A percentile compares a stretch with the other conserved stretches of the same genome.
Evolutionary conservation across 37 sponge, comb jelly and placozoan genomes (phyloP).

Genomic region (Haliclona indistincta): DNA sequence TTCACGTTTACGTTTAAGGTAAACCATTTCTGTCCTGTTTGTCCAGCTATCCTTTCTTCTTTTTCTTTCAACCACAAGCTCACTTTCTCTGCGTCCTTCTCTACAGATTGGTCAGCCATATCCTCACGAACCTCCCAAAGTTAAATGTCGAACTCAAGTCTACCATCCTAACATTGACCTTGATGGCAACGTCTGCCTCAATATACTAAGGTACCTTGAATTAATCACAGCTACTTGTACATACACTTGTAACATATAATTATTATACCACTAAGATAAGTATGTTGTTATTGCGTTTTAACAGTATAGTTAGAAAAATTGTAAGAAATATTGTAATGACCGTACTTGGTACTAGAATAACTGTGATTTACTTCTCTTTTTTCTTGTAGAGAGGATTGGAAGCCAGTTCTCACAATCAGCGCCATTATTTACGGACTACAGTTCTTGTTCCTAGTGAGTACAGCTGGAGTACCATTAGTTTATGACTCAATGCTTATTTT

Average conservation of each 20-base stretch:
- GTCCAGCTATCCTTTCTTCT: background rate
- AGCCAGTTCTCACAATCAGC: slow-evolving; percentile 92
- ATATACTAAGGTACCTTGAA: slow-evolving; percentile 83
- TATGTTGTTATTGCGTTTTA: too few species aligned
- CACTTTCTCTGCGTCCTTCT: slow-evolving; percentile 2
- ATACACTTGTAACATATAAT: too few species aligned
- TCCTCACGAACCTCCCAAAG: slow-evolving; percentile 97
- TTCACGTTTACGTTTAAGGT: slow-evolving; percentile 91
- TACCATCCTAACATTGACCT: slow-evolving; percentile 98
- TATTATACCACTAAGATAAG: too few species aligned
- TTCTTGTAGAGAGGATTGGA: slow-evolving; percentile 93
- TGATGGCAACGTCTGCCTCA: slow-evolving; percentile 96
- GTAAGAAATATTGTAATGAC: too few species aligned
- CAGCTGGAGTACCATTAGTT: background rate
- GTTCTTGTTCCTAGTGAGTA: slow-evolving; percentile 84
- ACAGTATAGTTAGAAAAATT: too few species aligned
- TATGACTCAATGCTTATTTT: background rate
- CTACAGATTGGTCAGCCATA: slow-evolving; percentile 84
- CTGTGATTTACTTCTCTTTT: background rate
- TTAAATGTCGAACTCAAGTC: slow-evolving; percentile 95
- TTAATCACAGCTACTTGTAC: background rate
- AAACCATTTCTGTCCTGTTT: background rate
- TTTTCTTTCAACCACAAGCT: background rate
- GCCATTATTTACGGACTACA: slow-evolving; percentile 95
- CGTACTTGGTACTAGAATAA: background rate